Percentiles rank a stretch among this genome's conserved stretches.
phyloP scores from a whole-genome alignment of 2,888 invertebrate species.

The Diaphora mendica region DNA sequence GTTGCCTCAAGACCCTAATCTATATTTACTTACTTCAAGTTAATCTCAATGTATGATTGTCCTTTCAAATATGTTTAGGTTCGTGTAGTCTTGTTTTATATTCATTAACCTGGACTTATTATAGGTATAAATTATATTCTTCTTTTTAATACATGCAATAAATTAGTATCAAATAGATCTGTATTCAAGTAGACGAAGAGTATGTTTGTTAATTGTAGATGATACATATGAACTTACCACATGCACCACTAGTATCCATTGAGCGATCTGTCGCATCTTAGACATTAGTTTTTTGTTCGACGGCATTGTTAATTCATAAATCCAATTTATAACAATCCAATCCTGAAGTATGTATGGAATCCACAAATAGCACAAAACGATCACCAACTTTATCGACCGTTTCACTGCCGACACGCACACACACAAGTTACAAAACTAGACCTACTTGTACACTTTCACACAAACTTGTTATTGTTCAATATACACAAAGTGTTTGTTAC shows the following conservation, averaged over 20 bases:
- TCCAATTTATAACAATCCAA: conserved; percentile 61
- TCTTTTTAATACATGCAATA: neutral
- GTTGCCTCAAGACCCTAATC: conserved; percentile 66
- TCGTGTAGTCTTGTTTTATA: conserved; percentile 6
- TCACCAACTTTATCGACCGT: conserved; percentile 83
- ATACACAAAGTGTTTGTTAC: conserved; percentile 65
- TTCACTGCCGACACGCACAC: conserved; percentile 84
- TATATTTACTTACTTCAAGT: conserved; percentile 67
- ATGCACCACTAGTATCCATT: conserved; percentile 82
- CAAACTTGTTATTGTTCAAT: conserved; percentile 71
- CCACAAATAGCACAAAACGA: conserved; percentile 80
- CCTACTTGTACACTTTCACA: conserved; percentile 77
- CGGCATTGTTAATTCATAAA: conserved; percentile 74
- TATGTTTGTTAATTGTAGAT: conserved; percentile 19
- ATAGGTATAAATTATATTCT: neutral
- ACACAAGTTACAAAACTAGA: conserved; percentile 72
- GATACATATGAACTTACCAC: conserved; percentile 71
- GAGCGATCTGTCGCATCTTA: conserved; percentile 80
- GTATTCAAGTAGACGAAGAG: neutral
- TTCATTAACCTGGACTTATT: conserved; percentile 17
- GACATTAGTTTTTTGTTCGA: conserved; percentile 81
- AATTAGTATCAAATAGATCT: neutral
- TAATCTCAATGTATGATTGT: conserved; percentile 47
- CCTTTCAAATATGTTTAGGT: conserved; percentile 31
- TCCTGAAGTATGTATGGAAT: conserved; percentile 71